Base-by-base conservation (phyloP, 2,113 vertebrate genomes). In the Panthera tigris region DNA sequence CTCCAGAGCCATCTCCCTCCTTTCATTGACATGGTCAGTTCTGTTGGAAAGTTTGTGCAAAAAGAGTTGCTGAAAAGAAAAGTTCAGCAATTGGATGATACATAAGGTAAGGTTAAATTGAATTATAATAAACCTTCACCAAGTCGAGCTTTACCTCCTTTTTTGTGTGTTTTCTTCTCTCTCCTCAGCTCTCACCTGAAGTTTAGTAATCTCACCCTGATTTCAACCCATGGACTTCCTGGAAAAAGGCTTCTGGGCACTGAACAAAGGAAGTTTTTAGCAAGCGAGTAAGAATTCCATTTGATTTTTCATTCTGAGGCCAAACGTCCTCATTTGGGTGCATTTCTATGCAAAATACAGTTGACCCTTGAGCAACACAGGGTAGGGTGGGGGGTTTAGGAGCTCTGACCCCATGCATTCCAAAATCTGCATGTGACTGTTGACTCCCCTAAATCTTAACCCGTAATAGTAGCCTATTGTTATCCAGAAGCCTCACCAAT, bases 141-240 rank as follows among this genome's bases (percentile, higher is more conserved):
- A 27, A 48, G 25, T 96, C 7, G 13, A 52, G 12, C 12, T 29
- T 33, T 27, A 73, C 45, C 1, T 89, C 14, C 79, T 13, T 91
- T 83, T 91, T 5, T 86, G 52, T 29, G 80, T 86, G 57, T 89
- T 41, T 3, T 78, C 96, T 97, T 97, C 90, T 96, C 97, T 97
- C 98, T 97, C 96, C 89, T 10, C 94, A 99, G 99, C 94, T 99
- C 99, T 1, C 99, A 99, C 96, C 98, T 99, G 97, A 99, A 99
- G 95, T 99, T 99, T 99, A 99, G 99, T 98, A 99, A 99, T 95
- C 99, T 99, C 95, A 99, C 99, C 71, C 98, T 99, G 98, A 98
- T 99, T 98, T 99, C 99, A 48, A 98, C 98, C 5, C 99, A 99
- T 0, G 99, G 99, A 95, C 98, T 99, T 97, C 99, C 99, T 71